A percentile compares a stretch with the other conserved stretches of the same genome.
Conservation (phyloP, 2,888 invertebrate genomes). For the Pyrrhopygopsis socrates region DNA sequence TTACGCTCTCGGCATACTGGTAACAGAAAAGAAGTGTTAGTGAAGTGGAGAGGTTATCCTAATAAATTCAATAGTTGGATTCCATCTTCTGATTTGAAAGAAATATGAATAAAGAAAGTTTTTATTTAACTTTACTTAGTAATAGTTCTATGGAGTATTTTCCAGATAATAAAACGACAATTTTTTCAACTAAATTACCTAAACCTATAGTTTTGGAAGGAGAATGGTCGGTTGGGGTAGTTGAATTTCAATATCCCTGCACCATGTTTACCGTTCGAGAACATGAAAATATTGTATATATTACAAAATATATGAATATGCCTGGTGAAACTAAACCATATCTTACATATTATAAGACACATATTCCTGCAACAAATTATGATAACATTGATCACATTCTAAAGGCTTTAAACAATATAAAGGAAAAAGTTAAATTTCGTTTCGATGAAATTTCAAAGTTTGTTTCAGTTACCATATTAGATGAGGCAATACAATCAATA, state of each 20-base stretch:
- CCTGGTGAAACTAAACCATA: not conserved
- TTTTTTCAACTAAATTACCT: constrained; percentile 30
- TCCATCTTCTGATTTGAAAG: constrained; percentile 56
- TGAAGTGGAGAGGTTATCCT: constrained; percentile 76
- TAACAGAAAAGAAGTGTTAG: constrained; percentile 81
- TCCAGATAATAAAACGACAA: constrained; percentile 35
- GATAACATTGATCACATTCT: not conserved
- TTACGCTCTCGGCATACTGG: constrained; percentile 68
- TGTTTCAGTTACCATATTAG: not conserved
- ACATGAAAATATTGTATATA: constrained; percentile 30
- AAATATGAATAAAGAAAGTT: constrained; percentile 78
- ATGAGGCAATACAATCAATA: not conserved
- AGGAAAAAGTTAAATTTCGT: constrained; percentile 13
- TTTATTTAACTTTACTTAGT: constrained; percentile 71
- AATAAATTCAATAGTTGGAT: constrained; percentile 85
- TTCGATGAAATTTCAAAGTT: constrained; percentile 8
- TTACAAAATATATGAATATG: not conserved
- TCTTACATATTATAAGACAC: not conserved
- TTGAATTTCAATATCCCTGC: constrained; percentile 65
- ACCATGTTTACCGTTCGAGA: constrained; percentile 49
- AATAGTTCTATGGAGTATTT: constrained; percentile 78
- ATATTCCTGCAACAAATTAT: not conserved
- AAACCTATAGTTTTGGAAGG: constrained; percentile 30
- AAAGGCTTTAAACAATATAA: not conserved
- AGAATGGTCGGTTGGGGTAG: constrained; percentile 49